Evolutionary conservation across 2,797 vertebrate genomes (phyloP).

Genomic region (Echeneis naucrates): DNA sequence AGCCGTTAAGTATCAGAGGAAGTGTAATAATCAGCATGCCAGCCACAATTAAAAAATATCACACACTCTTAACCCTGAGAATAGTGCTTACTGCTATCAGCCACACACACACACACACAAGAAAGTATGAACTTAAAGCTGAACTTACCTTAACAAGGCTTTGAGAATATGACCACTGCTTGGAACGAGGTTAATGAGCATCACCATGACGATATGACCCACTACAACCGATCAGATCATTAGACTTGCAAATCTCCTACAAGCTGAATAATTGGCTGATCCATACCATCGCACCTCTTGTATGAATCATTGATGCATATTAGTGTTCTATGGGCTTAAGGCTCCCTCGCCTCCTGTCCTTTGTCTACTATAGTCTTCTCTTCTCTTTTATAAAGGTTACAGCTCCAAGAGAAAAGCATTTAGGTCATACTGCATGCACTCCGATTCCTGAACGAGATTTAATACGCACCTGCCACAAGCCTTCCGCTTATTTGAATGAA

Average conservation of each 20-base stretch:
- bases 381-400: constrained; percentile 41
- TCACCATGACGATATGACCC: constrained; percentile 35
- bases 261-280: constrained; percentile 61
- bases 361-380: constrained; percentile 21
- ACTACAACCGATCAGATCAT: constrained; percentile 42
- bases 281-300: constrained; percentile 43
- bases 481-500: constrained; percentile 34
- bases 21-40: neutral
- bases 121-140: neutral
- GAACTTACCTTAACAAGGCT: constrained; percentile 18
- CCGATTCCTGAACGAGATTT: constrained; percentile 38
- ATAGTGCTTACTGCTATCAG: neutral
- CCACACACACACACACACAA: constrained; percentile 4
- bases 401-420: constrained; percentile 24
- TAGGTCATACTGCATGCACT: constrained; percentile 32
- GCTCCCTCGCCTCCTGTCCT: constrained; percentile 31
- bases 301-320: constrained; percentile 64
- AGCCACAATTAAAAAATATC: constrained; percentile 18
- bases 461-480: neutral
- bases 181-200: constrained; percentile 51
- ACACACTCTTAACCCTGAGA: neutral
- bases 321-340: constrained; percentile 12
- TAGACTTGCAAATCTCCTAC: constrained; percentile 43
- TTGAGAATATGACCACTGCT: constrained; percentile 14
- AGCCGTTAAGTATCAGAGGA: neutral